phyloP scores from a whole-genome alignment of 2,113 vertebrate genomes.

The Anarhynchus alexandrinus region DNA sequence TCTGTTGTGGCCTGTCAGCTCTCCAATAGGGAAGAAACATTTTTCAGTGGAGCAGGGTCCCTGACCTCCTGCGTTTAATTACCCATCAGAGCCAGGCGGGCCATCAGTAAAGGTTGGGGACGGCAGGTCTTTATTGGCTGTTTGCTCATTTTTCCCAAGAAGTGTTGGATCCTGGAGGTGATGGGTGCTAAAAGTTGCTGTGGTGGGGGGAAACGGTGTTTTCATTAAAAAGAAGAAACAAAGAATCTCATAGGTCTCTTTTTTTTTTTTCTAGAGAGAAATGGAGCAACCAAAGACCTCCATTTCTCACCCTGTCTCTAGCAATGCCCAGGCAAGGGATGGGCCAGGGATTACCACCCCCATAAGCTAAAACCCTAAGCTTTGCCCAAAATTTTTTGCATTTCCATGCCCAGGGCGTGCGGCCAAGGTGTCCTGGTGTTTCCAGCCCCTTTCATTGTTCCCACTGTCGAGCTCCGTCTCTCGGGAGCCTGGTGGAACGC shows the following conservation, averaged over 20 bases:
- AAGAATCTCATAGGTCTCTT: not conserved
- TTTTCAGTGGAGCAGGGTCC: not conserved
- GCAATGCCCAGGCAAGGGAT: not conserved
- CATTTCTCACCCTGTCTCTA: not conserved
- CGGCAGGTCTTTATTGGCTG: not conserved
- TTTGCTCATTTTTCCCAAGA: not conserved
- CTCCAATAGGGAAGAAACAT: not conserved
- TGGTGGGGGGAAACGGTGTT: not conserved
- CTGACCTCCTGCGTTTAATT: not conserved
- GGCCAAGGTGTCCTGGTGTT: not conserved
- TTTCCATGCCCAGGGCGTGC: not conserved
- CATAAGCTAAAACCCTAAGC: not conserved
- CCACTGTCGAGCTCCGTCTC: not conserved
- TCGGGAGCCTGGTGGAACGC: not conserved
- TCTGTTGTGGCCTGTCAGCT: not conserved
- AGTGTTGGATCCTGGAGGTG: not conserved
- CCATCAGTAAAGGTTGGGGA: not conserved
- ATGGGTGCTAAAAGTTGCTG: not conserved
- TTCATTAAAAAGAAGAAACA: not conserved
- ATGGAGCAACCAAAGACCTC: not conserved
- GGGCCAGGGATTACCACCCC: not conserved
- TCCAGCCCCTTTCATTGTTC: not conserved
- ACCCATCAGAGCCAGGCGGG: not conserved
- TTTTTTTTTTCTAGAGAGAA: not conserved
- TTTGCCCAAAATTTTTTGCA: not conserved